Conservation (phyloP, 2,113 vertebrate genomes). For the Cephalopholis sonnerati region DNA sequence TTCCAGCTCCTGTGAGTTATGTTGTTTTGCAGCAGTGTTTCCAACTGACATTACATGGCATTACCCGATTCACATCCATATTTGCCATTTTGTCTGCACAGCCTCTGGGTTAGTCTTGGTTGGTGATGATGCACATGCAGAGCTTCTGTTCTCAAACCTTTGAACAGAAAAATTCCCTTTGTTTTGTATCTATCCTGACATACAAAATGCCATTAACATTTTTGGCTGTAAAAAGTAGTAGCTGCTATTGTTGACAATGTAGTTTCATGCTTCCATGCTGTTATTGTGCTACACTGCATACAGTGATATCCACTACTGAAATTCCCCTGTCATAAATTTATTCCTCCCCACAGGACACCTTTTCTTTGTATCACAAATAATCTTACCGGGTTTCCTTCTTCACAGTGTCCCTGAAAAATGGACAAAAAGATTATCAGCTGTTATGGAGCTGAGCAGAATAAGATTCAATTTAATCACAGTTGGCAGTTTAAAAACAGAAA, state of each 20-base stretch:
- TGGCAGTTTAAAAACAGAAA: not conserved
- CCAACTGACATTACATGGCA: too few species aligned
- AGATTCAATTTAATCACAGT: not conserved
- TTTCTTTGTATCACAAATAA: not conserved
- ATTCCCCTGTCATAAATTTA: not conserved
- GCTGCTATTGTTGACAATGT: not conserved
- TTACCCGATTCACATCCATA: too few species aligned
- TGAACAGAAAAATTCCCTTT: not conserved
- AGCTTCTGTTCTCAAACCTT: too few species aligned
- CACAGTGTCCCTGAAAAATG: not conserved
- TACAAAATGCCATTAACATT: not conserved
- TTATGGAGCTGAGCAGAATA: not conserved
- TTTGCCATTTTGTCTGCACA: too few species aligned
- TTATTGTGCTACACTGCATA: not conserved
- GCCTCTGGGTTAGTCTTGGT: too few species aligned
- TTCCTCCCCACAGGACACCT: not conserved
- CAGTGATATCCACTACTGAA: not conserved
- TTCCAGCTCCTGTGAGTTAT: too few species aligned
- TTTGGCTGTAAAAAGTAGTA: not conserved
- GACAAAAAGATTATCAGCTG: not conserved
- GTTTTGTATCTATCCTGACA: not conserved
- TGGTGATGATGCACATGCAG: not conserved
- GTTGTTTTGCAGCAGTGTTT: too few species aligned
- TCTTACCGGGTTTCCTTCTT: not conserved
- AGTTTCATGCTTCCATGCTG: not conserved